Percentiles rank a stretch among this genome's conserved stretches.
Evolutionary conservation across 2,113 vertebrate genomes (phyloP).

Genomic region (Callocephalon fimbriatum): DNA sequence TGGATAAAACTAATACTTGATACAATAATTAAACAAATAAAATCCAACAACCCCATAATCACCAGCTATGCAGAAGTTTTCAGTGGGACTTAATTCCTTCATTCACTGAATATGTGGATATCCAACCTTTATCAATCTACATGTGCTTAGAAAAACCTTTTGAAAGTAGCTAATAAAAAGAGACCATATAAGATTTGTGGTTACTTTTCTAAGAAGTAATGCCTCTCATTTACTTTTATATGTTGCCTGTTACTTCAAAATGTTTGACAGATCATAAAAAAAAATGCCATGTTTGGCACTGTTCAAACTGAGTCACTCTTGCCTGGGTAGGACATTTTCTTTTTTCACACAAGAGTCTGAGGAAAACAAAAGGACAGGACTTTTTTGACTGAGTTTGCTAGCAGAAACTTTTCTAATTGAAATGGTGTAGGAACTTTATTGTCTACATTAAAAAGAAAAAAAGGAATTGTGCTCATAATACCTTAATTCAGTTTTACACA

Average conservation of each 20-base stretch:
- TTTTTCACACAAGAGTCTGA: not conserved
- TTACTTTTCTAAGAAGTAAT: not conserved
- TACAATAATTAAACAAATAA: not conserved
- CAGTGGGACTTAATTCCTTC: not conserved
- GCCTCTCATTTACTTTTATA: not conserved
- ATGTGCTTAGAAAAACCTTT: not conserved
- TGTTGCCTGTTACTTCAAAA: not conserved
- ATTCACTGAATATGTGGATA: not conserved
- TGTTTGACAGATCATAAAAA: not conserved
- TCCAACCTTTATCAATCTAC: not conserved
- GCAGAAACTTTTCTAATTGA: not conserved
- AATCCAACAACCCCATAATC: not conserved
- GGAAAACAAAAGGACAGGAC: not conserved
- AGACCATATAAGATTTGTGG: not conserved
- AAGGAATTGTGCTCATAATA: not conserved
- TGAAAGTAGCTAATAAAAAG: not conserved
- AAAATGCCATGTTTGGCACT: not conserved
- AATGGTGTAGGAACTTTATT: not conserved
- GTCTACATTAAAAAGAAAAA: not conserved
- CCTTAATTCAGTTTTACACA: not conserved
- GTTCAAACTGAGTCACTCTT: not conserved
- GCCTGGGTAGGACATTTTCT: not conserved
- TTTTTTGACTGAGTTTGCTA: not conserved
- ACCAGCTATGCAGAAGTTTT: not conserved
- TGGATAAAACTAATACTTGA: not conserved